Conservation (phyloP, 2,888 invertebrate genomes). For the Lacanobia oleracea region DNA sequence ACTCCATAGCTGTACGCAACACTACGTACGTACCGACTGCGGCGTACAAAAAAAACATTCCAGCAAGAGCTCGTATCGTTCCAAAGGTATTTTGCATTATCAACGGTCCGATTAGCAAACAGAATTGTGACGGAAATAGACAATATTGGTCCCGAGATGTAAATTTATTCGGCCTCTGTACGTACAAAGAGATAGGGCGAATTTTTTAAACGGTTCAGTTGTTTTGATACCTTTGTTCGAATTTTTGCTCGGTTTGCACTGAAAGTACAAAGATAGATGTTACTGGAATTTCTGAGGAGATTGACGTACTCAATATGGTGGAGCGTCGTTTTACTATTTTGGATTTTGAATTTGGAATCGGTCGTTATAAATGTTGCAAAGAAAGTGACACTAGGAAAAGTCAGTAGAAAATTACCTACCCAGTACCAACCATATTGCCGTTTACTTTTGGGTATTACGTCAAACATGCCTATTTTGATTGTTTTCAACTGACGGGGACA, state of each 20-base stretch:
- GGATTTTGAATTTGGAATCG: background rate
- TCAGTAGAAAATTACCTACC: too few relatives aligned
- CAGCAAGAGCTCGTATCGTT: constrained; percentile 15
- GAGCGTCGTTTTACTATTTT: background rate
- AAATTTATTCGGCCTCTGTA: constrained; percentile 67
- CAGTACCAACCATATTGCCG: too few relatives aligned
- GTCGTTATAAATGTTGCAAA: too few relatives aligned
- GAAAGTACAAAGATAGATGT: background rate
- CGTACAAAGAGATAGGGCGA: background rate
- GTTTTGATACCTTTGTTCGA: constrained; percentile 28
- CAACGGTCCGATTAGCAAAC: constrained; percentile 68
- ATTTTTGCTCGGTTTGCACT: constrained; percentile 9
- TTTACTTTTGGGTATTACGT: too few relatives aligned
- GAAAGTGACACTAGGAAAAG: too few relatives aligned
- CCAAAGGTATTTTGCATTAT: constrained; percentile 63
- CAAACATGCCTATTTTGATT: too few relatives aligned
- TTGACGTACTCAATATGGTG: background rate
- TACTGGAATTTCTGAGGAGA: background rate
- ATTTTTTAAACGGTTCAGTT: constrained; percentile 10
- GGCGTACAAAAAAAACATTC: background rate
- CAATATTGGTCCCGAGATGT: constrained; percentile 62
- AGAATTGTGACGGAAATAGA: constrained; percentile 67
- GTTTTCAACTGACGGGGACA: too few relatives aligned
- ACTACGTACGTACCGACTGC: background rate
- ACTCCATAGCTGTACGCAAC: background rate